Conservation (phyloP, 1,140 invertebrate species). For the Euura saliciscinereae region DNA sequence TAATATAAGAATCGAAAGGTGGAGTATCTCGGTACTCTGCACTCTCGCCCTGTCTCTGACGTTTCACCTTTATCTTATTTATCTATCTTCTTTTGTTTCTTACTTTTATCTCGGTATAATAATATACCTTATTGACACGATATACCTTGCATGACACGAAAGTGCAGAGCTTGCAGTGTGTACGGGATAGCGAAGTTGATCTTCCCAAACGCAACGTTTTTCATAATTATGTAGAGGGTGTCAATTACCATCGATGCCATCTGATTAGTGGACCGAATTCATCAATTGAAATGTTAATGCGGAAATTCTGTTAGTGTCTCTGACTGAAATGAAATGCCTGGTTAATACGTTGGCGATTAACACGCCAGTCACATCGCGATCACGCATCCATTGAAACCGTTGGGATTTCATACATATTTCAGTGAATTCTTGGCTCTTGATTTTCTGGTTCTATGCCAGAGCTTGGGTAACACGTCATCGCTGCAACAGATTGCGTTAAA, state of each 20-base stretch:
- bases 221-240: not conserved
- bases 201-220: too few relatives aligned
- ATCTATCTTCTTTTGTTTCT: too few relatives aligned
- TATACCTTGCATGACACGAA: too few relatives aligned
- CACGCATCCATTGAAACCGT: constrained; percentile 1
- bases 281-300: not conserved
- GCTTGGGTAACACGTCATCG: not conserved
- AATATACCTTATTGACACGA: too few relatives aligned
- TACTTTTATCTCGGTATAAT: too few relatives aligned
- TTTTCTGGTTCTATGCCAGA: not conserved
- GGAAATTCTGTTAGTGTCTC: not conserved
- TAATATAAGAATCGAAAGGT: too few relatives aligned
- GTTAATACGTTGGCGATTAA: not conserved
- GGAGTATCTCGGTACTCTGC: too few relatives aligned
- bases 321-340: not conserved
- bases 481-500: not conserved
- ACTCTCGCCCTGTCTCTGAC: too few relatives aligned
- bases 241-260: not conserved
- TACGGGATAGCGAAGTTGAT: too few relatives aligned
- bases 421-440: not conserved
- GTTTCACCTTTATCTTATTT: too few relatives aligned
- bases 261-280: not conserved
- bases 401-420: not conserved
- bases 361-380: not conserved
- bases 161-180: too few relatives aligned